Percentiles rank a stretch among this genome's conserved stretches.
phyloP scores from a whole-genome alignment of 2,797 vertebrate genomes.

The Rhadinocentrus ornatus region DNA sequence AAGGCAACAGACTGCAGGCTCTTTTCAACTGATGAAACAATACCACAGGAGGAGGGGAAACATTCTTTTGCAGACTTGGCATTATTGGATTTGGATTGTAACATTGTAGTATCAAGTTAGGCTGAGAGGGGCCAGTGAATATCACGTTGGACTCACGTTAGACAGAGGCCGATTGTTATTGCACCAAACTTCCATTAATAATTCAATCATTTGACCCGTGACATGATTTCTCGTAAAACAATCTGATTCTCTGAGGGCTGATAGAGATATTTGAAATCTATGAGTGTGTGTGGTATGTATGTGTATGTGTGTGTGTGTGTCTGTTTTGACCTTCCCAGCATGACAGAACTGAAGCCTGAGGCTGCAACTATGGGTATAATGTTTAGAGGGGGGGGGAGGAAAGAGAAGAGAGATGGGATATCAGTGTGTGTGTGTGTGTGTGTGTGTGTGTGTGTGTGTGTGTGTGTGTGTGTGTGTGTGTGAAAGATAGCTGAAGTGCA shows the following conservation, averaged over 20 bases:
- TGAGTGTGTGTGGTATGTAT: slow-evolving; percentile 40
- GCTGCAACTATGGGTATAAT: slow-evolving; percentile 62
- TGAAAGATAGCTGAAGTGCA: slow-evolving; percentile 39
- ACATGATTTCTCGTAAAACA: slow-evolving; percentile 82
- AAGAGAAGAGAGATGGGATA: slow-evolving; percentile 48
- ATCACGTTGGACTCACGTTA: slow-evolving; percentile 74
- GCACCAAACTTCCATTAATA: slow-evolving; percentile 78
- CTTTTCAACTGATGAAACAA: slow-evolving; percentile 73
- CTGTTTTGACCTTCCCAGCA: slow-evolving; percentile 74
- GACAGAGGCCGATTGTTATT: slow-evolving; percentile 77
- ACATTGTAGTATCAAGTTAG: slow-evolving; percentile 75
- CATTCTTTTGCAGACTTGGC: slow-evolving; percentile 70
- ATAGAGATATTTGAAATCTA: slow-evolving; percentile 71
- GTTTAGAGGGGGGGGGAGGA: slow-evolving; percentile 54
- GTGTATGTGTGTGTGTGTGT: slow-evolving; percentile 34
- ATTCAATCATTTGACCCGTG: slow-evolving; percentile 82
- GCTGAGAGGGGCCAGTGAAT: slow-evolving; percentile 66
- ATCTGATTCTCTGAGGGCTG: slow-evolving; percentile 71
- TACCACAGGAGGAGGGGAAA: slow-evolving; percentile 38
- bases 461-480: slow-evolving; percentile 41
- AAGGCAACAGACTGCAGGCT: slow-evolving; percentile 51
- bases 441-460: slow-evolving; percentile 47
- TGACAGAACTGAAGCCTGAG: slow-evolving; percentile 61
- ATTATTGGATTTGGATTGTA: slow-evolving; percentile 83
- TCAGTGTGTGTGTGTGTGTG: slow-evolving; percentile 43